Evolutionary conservation across 2,888 invertebrate species (phyloP).

Genomic region (Mimachlamys varia): DNA sequence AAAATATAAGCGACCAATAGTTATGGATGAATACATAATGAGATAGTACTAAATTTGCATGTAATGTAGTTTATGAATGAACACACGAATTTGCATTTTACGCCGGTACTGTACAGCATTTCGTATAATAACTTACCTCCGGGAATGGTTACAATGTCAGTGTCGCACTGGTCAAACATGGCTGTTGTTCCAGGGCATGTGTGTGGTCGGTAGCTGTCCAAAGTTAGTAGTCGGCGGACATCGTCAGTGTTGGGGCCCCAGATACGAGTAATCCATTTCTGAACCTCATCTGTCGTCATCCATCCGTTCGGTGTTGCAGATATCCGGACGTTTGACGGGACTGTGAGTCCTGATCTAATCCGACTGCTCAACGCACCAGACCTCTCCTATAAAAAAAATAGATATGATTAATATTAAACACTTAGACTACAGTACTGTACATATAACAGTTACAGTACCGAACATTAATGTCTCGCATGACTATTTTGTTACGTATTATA

Average conservation of each 20-base stretch:
- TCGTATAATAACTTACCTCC: background rate
- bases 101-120: background rate
- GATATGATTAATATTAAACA: too few relatives aligned
- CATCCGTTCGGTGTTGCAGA: background rate
- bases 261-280: background rate
- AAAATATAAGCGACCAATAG: too few relatives aligned
- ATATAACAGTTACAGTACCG: background rate
- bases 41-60: too few relatives aligned
- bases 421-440: background rate
- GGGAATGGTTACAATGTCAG: background rate
- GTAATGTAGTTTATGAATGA: background rate
- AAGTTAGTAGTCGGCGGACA: background rate
- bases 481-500: too few relatives aligned
- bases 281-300: background rate
- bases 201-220: background rate
- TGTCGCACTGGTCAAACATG: background rate
- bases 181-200: background rate
- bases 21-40: too few relatives aligned
- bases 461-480: background rate
- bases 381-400: too few relatives aligned
- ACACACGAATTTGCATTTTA: background rate
- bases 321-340: background rate
- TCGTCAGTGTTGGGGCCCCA: background rate
- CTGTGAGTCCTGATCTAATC: too few relatives aligned
- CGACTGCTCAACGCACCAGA: too few relatives aligned